These are phyloP conservation scores for Portunus trituberculatus DNA, from an alignment of 1,140 invertebrate genomes.

Conservation along the genomic window DNA sequence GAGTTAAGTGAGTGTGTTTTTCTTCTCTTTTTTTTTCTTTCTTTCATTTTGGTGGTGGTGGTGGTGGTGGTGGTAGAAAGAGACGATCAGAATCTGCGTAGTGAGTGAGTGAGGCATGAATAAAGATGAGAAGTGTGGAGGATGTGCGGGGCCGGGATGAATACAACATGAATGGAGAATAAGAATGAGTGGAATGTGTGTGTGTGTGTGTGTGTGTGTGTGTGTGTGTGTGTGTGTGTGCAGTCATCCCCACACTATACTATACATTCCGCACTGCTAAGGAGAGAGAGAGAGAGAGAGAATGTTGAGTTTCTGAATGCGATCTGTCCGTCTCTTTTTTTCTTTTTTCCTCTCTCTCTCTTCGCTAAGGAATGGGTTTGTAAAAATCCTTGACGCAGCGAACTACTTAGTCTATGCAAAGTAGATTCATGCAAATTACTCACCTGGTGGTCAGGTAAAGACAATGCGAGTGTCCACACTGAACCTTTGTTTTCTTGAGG, in stretches of 20 bases:
- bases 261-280: no score
- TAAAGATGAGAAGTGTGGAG: conserved; percentile 33
- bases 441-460: conserved; percentile 9
- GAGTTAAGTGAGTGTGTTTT: not conserved
- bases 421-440: conserved; percentile 23
- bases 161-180: not conserved
- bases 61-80: not conserved
- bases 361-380: conserved; percentile 1
- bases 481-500: not conserved
- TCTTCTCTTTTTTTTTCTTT: no score
- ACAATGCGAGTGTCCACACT: not conserved
- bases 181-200: conserved; percentile 58
- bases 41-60: no score
- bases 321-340: not conserved
- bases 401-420: not conserved
- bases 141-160: not conserved
- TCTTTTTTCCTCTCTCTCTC: not conserved
- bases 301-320: no score
- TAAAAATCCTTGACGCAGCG: not conserved
- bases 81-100: not conserved
- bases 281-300: no score
- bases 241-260: no score
- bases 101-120: conserved; percentile 36
- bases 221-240: conserved; percentile 25
- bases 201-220: conserved; percentile 50